A percentile compares a stretch with the other conserved stretches of the same genome.
Conservation (phyloP, 2,113 vertebrate genomes). For the Steatornis caripensis region DNA sequence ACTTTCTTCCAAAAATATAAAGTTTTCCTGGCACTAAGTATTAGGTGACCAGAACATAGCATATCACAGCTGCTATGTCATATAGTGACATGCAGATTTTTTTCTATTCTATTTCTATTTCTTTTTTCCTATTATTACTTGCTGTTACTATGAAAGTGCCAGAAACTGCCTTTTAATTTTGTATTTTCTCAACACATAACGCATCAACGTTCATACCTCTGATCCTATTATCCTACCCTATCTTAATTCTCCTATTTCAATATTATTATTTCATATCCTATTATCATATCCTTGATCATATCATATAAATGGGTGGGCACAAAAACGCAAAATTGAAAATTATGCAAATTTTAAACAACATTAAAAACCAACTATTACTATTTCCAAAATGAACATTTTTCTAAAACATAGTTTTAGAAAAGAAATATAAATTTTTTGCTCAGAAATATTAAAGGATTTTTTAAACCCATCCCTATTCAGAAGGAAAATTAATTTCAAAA, state of each 20-base stretch:
- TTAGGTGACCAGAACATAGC: neutral
- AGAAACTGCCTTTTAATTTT: neutral
- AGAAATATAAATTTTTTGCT: neutral
- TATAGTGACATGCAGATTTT: neutral
- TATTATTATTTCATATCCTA: neutral
- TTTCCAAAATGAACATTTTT: neutral
- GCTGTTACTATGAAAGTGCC: neutral
- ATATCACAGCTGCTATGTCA: neutral
- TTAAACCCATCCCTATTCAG: neutral
- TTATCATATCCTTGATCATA: neutral
- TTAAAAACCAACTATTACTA: neutral
- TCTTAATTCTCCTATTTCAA: neutral
- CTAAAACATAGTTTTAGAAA: neutral
- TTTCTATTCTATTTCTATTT: no score
- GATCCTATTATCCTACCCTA: neutral
- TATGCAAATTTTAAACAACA: neutral
- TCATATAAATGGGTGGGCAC: neutral
- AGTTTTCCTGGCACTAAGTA: neutral
- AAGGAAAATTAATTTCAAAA: neutral
- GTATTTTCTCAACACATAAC: neutral
- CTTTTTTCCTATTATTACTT: neutral
- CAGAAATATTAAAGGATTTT: neutral
- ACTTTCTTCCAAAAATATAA: neutral
- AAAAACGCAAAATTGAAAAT: neutral
- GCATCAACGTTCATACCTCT: neutral